Evolutionary conservation across 2,888 invertebrate genomes (phyloP).

Genomic region (Colostygia pectinataria): DNA sequence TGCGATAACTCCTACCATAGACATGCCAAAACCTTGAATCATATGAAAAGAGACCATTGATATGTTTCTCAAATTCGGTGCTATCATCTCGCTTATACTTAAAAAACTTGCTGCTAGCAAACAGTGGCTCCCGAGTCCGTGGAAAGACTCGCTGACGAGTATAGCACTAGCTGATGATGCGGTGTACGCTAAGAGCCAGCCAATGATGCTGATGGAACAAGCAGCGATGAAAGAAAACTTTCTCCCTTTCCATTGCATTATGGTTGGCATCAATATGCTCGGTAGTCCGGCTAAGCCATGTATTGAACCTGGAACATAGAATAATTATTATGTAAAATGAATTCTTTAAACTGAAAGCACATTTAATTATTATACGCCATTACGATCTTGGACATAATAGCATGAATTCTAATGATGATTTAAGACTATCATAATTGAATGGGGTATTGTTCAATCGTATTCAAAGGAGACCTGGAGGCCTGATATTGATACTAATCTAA

Average conservation of each 20-base stretch:
- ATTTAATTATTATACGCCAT: too few species aligned
- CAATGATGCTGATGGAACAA: conserved; percentile 25
- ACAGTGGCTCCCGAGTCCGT: conserved; percentile 33
- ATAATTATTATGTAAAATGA: too few species aligned
- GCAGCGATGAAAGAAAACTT: conserved; percentile 33
- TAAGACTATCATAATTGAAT: too few species aligned
- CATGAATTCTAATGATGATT: too few species aligned
- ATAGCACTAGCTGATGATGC: conserved; percentile 14
- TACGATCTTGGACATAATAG: too few species aligned
- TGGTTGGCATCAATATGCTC: conserved; percentile 30
- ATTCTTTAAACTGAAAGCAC: too few species aligned
- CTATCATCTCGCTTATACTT: conserved; percentile 32
- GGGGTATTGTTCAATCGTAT: too few species aligned
- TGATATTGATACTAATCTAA: too few species aligned
- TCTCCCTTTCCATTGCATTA: conserved; percentile 38
- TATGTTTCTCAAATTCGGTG: conserved; percentile 29
- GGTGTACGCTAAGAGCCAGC: conserved; percentile 32
- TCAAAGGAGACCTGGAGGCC: too few species aligned
- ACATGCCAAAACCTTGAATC: neutral
- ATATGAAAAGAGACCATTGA: conserved; percentile 20
- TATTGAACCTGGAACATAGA: conserved; percentile 38
- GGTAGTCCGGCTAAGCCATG: conserved; percentile 40
- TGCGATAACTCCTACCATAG: conserved; percentile 21
- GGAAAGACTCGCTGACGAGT: conserved; percentile 32
- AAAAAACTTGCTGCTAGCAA: conserved; percentile 27